Evolutionary conservation across 1,140 invertebrate species (phyloP), one percentile per base, ranked within the genome.

Genomic region (Pissodes strobi): DNA sequence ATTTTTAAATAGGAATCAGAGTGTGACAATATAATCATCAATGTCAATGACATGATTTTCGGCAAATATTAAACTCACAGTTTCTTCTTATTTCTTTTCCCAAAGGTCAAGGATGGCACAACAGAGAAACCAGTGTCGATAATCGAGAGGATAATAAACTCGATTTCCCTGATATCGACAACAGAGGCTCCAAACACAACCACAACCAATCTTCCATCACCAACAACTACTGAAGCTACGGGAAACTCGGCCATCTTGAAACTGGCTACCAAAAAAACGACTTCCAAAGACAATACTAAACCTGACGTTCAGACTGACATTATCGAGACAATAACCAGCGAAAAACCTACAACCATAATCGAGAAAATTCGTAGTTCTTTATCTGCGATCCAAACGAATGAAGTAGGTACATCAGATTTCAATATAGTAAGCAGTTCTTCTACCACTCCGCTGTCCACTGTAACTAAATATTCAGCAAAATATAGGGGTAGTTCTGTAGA

Each of bases 321-420:
- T 21, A 64, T 67, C 41, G 63, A 65, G 34, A 58, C 63, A n/a
- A 55, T 67, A 22, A 78, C 76, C 23, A 78, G 71, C 41, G 76
- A 76, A 69, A 76, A 74, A 72, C 75, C 75, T n/a, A 78, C 76
- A 8, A 78, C 76, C 8, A 71, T 78, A 37, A 78, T 78, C 51
- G 75, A 78, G 67, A 73, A 68, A 69, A 78, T 78, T 59, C 62
- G 77, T 39, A 75, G 68, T 69, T 77, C 75, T 38, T 58, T 78
- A 30, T 73, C 73, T 17, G 74, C 74, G 17, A 78, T 78, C 41
- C 74, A 76, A 66, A 73, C 72, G 25, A 71, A 65, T 25, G 66
- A 68, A 75, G 72, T 75, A 73, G 73, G 73, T 75, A 74, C 55
- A 25, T 27, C 38, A 30, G 68, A 69, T 62, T 69, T 72, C 64